These are phyloP conservation scores for Urocynchramus pylzowi DNA, from an alignment of 2,113 vertebrate genomes.

Conservation along the genomic window DNA sequence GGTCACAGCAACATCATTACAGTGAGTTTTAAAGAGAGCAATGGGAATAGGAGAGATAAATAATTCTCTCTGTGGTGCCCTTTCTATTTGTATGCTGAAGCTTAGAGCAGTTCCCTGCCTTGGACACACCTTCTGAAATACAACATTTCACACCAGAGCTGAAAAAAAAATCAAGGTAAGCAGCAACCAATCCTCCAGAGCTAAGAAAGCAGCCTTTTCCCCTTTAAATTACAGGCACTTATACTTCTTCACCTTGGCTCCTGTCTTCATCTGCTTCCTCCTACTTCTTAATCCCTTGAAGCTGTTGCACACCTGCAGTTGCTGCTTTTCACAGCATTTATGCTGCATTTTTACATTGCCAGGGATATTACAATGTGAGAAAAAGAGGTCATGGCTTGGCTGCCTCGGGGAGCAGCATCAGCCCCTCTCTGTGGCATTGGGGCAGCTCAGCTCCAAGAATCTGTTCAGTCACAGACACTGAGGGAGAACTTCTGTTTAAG, in stretches of 20 bases:
- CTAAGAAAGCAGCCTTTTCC: neutral
- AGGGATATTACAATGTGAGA: neutral
- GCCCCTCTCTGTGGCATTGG: neutral
- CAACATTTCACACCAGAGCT: neutral
- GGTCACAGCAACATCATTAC: conserved; percentile 34
- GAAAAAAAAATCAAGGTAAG: conserved; percentile 1
- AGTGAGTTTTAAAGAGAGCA: conserved; percentile 27
- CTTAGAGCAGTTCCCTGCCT: conserved; percentile 14
- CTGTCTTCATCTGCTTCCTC: conserved; percentile 6
- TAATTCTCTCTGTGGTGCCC: neutral
- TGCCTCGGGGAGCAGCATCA: neutral
- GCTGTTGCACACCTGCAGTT: conserved; percentile 26
- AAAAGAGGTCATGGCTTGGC: neutral
- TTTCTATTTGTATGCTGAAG: conserved; percentile 35
- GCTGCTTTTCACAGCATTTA: neutral
- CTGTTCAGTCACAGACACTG: neutral
- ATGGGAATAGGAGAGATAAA: conserved; percentile 38
- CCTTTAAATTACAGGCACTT: conserved; percentile 18
- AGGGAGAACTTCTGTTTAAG: neutral
- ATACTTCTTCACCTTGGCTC: conserved; percentile 12
- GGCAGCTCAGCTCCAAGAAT: neutral
- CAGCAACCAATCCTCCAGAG: neutral
- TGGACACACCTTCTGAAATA: conserved; percentile 24
- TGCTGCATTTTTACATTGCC: neutral
- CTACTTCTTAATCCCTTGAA: conserved; percentile 20